Evolutionary conservation across 2,888 invertebrate species (phyloP), one percentile per base, ranked within the genome.

Genomic region (Alcis repandata): DNA sequence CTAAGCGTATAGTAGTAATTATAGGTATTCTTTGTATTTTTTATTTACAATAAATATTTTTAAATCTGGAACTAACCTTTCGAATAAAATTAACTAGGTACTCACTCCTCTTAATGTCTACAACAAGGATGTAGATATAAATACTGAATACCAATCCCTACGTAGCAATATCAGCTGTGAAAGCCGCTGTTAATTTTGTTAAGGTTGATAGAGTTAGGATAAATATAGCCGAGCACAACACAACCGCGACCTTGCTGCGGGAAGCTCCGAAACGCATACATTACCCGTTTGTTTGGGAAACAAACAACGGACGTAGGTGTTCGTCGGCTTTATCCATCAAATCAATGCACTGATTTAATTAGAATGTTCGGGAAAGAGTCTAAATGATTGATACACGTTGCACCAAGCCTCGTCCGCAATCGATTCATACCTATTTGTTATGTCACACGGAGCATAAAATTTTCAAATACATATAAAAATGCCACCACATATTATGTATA

Each of bases 161-260:
- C n/a, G n/a, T n/a, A n/a, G n/a, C 20, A 1, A 13, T 22, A 45
- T 45, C 45, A 45, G 20, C 20, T 48, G 48, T 48, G 20, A 20
- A 51, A 51, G 36, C 51, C 19, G 38, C 33, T 48, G 58, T 38
- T 22, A 27, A 7, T 22, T 32, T 13, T 38, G 48, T 49, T 48
- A 40, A 48, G 20, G 22, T 36, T 46, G 46, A 57, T 20, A 10
- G 33, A n/a, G 27, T n/a, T 27, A 20, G 10, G 49, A 17, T 59
- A 59, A 51, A 51, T 51, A 51, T 59, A 59, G 49, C 27, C 27
- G 46, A 53, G 46, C 36, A 36, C 46, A 38, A 36, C 59, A 45
- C 20, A 46, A 33, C 60, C 53, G 15, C 46, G 53, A 46, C 60
- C 60, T 60, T 53, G 60, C 51, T 38, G 49, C 19, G 10, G 19